Base-by-base conservation (phyloP, 2,888 invertebrate species). In the Mermis nigrescens region DNA sequence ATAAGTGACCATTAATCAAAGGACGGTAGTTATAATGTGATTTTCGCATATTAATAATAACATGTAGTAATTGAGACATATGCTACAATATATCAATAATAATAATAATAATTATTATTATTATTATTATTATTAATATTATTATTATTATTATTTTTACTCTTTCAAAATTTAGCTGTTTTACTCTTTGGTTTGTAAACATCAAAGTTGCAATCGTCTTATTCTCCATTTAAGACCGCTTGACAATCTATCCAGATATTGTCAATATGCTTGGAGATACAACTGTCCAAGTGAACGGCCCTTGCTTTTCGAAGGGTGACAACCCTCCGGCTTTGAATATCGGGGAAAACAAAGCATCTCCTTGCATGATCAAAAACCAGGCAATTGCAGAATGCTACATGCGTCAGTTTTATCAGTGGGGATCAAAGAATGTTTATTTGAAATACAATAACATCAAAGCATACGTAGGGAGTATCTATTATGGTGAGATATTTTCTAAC, bases 211-310 rank as follows among this genome's bases (percentile, higher is more conserved):
- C n/a, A n/a, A n/a, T n/a, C n/a, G n/a, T n/a, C n/a, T n/a, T n/a
- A n/a, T n/a, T n/a, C 38, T 38, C 19, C 51, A 22, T 48, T 53
- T 29, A 12, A 53, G 54, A 66, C 55, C 71, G 72, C 24, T 67
- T 71, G 66, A 57, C 71, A 46, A 68, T 71, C 61, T 69, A 70
- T 0, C 92, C 92, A 0, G 90, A 92, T 74, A 88, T 87, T 70
- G 94, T 92, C 2, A 91, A 89, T 74, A 94, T 95, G 94, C 78
- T 95, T 64, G 95, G 95, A 3, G 95, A 94, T 2, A 89, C 89
- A 1, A 83, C 91, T 58, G 88, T 98, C 46, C 92, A 94, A 71
- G 86, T 98, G 62, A 92, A 94, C 0, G 95, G 94, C 0, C 90
- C 92, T 12, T 98, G 95, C 72, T 88, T 94, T 72, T 80, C 82